Evolutionary conservation across 2,888 invertebrate genomes (phyloP), one percentile per base, ranked within the genome.

Genomic region (Trichacis sp.): DNA sequence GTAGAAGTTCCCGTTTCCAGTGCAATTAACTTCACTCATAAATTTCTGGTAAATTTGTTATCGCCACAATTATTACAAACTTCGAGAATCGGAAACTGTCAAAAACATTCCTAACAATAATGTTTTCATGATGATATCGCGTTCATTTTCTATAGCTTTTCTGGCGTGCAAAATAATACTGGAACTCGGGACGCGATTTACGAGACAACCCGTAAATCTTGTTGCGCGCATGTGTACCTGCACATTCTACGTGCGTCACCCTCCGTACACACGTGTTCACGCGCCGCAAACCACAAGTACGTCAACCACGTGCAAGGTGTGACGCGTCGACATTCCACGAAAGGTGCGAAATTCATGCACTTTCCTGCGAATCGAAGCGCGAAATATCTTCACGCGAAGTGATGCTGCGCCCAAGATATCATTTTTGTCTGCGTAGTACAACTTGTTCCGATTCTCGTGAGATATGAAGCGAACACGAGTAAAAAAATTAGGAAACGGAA

Each of bases 71-170:
- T n/a, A n/a, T n/a, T n/a, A n/a, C n/a, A n/a, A n/a, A n/a, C n/a
- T n/a, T n/a, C n/a, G n/a, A n/a, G n/a, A n/a, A n/a, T n/a, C n/a
- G n/a, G n/a, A n/a, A n/a, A n/a, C n/a, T n/a, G n/a, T n/a, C n/a
- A n/a, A n/a, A n/a, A n/a, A n/a, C n/a, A n/a, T n/a, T n/a, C n/a
- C n/a, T 6, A 33, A 6, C 71, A 76, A 76, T 76, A 73, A 74
- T 64, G 67, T 73, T 76, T 73, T 73, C 71, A n/a, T n/a, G n/a
- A n/a, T n/a, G n/a, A n/a, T n/a, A 70, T 69, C 64, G 67, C 64
- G 36, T 48, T 51, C 52, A 64, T 62, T 63, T 52, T 50, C 36
- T n/a, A 48, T 46, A 33, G 43, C 52, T 33, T 42, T 30, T 36
- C 46, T 29, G 52, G 50, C 46, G 40, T 49, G 46, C 49, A 33